Conservation (phyloP, 2,888 invertebrate species). For the Panzeria rudis region DNA sequence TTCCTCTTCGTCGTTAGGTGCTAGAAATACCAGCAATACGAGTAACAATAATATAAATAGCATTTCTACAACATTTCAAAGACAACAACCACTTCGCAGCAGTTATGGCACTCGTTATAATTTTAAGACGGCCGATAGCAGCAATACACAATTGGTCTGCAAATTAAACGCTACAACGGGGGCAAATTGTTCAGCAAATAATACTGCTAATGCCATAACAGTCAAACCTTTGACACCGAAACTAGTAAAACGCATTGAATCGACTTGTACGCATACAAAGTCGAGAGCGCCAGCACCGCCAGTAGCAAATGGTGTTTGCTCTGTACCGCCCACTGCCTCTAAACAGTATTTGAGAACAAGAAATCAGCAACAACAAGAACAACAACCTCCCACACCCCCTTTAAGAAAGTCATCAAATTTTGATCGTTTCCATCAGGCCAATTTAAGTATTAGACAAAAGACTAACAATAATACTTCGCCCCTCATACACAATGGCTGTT, state of each 20-base stretch:
- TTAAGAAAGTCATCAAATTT: slow-evolving; percentile 73
- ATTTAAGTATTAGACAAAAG: slow-evolving; percentile 76
- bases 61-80: slow-evolving; percentile 75
- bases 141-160: not conserved
- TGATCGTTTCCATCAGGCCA: slow-evolving; percentile 76
- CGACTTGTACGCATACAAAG: slow-evolving; percentile 75
- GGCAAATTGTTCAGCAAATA: not conserved
- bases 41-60: slow-evolving; percentile 59
- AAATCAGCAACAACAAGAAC: slow-evolving; percentile 71
- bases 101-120: slow-evolving; percentile 80
- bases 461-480: slow-evolving; percentile 56
- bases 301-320: slow-evolving; percentile 36
- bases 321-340: slow-evolving; percentile 70
- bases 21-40: slow-evolving; percentile 65
- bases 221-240: slow-evolving; percentile 83
- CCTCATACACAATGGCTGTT: slow-evolving; percentile 68
- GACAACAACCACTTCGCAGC: slow-evolving; percentile 82
- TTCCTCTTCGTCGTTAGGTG: slow-evolving; percentile 61
- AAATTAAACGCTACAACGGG: slow-evolving; percentile 27
- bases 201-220: slow-evolving; percentile 39
- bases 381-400: slow-evolving; percentile 69
- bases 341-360: slow-evolving; percentile 77
- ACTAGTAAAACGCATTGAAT: slow-evolving; percentile 82
- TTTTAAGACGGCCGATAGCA: slow-evolving; percentile 60
- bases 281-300: slow-evolving; percentile 58